A percentile compares a stretch with the other conserved stretches of the same genome.
phyloP scores from a whole-genome alignment of 1,140 invertebrate species.

The Trachymyrmex septentrionalis region DNA sequence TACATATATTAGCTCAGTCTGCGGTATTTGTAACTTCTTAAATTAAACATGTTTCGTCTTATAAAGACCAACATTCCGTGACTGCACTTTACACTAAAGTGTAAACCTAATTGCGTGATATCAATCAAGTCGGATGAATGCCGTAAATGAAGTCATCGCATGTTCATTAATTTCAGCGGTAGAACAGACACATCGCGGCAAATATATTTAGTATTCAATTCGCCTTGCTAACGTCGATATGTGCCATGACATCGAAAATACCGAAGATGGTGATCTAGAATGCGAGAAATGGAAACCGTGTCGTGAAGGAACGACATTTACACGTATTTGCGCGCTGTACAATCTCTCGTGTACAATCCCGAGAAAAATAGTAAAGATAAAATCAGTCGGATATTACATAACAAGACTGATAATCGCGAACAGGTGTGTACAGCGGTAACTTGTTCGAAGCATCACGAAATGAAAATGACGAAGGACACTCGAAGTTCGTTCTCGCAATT shows the following conservation, averaged over 20 bases:
- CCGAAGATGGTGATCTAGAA: constrained; percentile 65
- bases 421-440: too few relatives aligned
- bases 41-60: not conserved
- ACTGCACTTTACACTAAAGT: constrained; percentile 7
- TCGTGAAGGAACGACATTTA: constrained; percentile 49
- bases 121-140: constrained; percentile 15
- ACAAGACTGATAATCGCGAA: constrained; percentile 25
- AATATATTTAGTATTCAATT: constrained; percentile 48
- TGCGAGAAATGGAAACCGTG: constrained; percentile 31
- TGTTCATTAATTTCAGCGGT: constrained; percentile 10
- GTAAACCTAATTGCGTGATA: constrained; percentile 26
- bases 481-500: not conserved
- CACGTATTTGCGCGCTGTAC: constrained; percentile 37
- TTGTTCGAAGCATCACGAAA: not conserved
- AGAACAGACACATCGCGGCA: not conserved
- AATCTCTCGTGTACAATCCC: not conserved
- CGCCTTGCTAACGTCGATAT: constrained; percentile 21
- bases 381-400: not conserved
- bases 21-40: constrained; percentile 1
- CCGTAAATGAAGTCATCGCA: constrained; percentile 40
- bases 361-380: not conserved
- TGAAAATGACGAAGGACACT: constrained; percentile 5
- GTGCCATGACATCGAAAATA: constrained; percentile 15
- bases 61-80: constrained; percentile 21
- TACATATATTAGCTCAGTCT: not conserved